Conservation (phyloP, 2,888 invertebrate genomes). For the Microplitis manilae region DNA sequence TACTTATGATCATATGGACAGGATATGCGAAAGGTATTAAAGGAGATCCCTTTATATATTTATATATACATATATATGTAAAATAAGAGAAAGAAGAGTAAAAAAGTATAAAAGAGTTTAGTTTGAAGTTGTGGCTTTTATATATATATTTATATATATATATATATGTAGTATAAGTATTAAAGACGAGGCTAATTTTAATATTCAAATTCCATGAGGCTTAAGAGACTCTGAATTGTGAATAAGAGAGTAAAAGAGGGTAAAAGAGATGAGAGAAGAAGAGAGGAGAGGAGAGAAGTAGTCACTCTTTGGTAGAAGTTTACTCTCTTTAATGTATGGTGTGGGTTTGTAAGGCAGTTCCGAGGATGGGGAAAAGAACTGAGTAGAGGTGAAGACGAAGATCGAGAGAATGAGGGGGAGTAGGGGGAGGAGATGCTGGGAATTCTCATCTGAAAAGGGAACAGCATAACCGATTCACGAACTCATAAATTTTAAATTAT, state of each 20-base stretch:
- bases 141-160: background rate
- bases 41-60: conserved; percentile 15
- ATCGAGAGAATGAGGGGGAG: conserved; percentile 27
- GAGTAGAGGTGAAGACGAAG: background rate
- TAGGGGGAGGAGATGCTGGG: background rate
- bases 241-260: conserved; percentile 3
- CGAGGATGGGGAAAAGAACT: conserved; percentile 39
- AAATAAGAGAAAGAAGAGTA: background rate
- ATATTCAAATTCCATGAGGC: conserved; percentile 68
- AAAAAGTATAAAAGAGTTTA: conserved; percentile 2
- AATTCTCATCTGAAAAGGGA: conserved; percentile 24
- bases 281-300: background rate
- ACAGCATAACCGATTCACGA: conserved; percentile 65
- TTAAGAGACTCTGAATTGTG: conserved; percentile 48
- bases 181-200: conserved; percentile 64
- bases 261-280: background rate
- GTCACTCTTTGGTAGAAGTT: background rate
- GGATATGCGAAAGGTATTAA: conserved; percentile 32
- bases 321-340: conserved; percentile 28
- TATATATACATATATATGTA: conserved; percentile 13
- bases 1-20: conserved; percentile 32
- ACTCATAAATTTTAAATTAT: conserved; percentile 71
- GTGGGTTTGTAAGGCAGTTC: conserved; percentile 28
- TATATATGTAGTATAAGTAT: conserved; percentile 4
- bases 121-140: background rate